These are phyloP conservation scores for Elephantulus edwardii DNA, from an alignment of 2,113 vertebrate species.

Conservation along the genomic window DNA sequence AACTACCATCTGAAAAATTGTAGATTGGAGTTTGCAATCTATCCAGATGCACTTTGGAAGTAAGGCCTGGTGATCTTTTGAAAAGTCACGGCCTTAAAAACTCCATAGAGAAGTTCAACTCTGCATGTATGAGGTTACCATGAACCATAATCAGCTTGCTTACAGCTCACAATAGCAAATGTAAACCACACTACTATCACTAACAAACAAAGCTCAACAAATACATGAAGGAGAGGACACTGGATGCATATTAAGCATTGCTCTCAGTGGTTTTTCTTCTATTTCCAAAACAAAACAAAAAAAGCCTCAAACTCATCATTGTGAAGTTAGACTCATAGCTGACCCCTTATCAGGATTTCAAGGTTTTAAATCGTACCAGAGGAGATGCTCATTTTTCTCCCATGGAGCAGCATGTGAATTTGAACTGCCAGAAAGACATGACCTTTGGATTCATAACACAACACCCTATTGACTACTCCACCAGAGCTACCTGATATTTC, in stretches of 20 bases:
- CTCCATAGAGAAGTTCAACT: background rate
- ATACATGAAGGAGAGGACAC: background rate
- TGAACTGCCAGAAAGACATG: too few relatives aligned
- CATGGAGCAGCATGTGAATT: too few relatives aligned
- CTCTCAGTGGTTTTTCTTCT: background rate
- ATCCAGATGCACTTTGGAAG: background rate
- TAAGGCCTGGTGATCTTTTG: background rate
- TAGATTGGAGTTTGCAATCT: background rate
- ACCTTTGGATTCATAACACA: too few relatives aligned
- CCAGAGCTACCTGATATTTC: too few relatives aligned
- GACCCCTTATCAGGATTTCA: too few relatives aligned
- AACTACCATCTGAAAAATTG: background rate
- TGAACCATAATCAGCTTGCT: background rate
- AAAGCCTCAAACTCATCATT: too few relatives aligned
- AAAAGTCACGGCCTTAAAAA: background rate
- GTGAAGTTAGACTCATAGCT: too few relatives aligned
- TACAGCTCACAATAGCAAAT: background rate
- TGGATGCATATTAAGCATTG: background rate
- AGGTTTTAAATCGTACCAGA: too few relatives aligned
- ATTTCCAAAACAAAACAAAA: constrained; percentile 19
- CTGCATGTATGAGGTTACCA: background rate
- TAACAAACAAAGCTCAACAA: background rate
- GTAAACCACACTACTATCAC: background rate
- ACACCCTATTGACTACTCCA: too few relatives aligned
- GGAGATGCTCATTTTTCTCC: too few relatives aligned